A percentile compares a stretch with the other conserved stretches of the same genome.
Conservation (phyloP, 1,140 invertebrate species). For the Rhagoletis pomonella region DNA sequence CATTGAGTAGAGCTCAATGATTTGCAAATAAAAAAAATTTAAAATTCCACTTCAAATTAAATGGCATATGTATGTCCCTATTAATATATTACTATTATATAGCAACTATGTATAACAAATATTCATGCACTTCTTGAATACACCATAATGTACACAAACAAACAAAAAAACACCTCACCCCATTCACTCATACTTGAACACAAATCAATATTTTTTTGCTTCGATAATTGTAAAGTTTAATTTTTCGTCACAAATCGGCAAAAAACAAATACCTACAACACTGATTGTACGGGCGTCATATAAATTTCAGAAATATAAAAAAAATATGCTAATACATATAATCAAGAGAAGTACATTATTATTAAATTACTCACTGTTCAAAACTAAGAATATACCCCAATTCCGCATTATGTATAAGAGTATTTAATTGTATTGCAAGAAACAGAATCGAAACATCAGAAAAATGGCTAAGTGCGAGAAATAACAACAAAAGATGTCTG, state of each 20-base stretch:
- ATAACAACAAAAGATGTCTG: slow-evolving; percentile 18
- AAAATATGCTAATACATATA: slow-evolving; percentile 32
- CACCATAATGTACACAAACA: slow-evolving; percentile 16
- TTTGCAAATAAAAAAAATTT: slow-evolving; percentile 38
- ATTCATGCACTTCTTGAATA: slow-evolving; percentile 22
- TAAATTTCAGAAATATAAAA: slow-evolving; percentile 3
- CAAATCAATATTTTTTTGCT: neutral
- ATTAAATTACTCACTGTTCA: neutral
- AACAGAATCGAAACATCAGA: neutral
- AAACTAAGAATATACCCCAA: neutral
- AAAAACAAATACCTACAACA: neutral
- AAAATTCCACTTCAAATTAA: slow-evolving; percentile 38
- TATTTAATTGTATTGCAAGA: slow-evolving; percentile 38
- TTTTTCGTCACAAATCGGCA: slow-evolving; percentile 37
- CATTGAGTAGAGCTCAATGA: slow-evolving; percentile 47
- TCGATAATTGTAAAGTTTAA: slow-evolving; percentile 25
- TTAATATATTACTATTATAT: slow-evolving; percentile 43
- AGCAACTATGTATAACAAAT: slow-evolving; percentile 41
- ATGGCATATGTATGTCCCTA: slow-evolving; percentile 41
- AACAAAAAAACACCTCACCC: neutral
- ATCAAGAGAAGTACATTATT: slow-evolving; percentile 38
- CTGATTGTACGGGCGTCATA: neutral
- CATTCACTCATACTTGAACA: neutral
- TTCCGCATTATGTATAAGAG: slow-evolving; percentile 40
- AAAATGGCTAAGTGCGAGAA: slow-evolving; percentile 1